A percentile compares a stretch with the other conserved stretches of the same genome.
Evolutionary conservation across 2,888 invertebrate genomes (phyloP).

Genomic region (Chirona hameri): DNA sequence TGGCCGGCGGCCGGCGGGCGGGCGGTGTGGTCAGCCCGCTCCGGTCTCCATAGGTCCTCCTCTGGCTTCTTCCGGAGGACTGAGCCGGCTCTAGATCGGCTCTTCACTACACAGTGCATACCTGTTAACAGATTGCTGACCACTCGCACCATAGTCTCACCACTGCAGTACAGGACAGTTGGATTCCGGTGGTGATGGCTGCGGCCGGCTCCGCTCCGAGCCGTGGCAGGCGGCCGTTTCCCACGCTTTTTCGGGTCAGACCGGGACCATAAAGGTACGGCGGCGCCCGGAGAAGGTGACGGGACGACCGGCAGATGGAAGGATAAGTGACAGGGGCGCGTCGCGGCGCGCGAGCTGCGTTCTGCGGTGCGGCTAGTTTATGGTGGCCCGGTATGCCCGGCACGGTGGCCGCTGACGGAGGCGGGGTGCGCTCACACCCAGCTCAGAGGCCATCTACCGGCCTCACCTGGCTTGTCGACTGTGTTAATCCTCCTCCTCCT

Average conservation of each 20-base stretch:
- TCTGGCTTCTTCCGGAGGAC: background rate
- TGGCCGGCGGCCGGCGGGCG: background rate
- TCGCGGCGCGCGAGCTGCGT: too few relatives aligned
- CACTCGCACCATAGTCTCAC: too few relatives aligned
- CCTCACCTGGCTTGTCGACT: too few relatives aligned
- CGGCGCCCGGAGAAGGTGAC: background rate
- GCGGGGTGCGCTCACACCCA: too few relatives aligned
- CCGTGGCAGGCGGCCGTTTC: background rate
- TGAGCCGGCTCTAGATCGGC: background rate
- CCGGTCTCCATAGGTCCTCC: background rate
- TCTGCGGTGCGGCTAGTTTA: background rate
- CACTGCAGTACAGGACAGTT: too few relatives aligned
- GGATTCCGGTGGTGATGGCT: background rate
- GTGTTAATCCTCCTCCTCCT: too few relatives aligned
- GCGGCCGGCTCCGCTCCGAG: background rate
- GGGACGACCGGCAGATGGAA: background rate
- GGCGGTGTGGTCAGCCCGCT: background rate
- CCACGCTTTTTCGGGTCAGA: background rate
- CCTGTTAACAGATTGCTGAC: too few relatives aligned
- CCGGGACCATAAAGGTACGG: conserved; percentile 6
- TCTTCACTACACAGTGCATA: too few relatives aligned
- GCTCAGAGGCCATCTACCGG: too few relatives aligned
- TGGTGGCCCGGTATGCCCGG: background rate
- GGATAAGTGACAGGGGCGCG: conserved; percentile 4
- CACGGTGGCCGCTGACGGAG: background rate